phyloP scores from a whole-genome alignment of 2,888 invertebrate genomes.

The Tuberolachnus salignus region DNA sequence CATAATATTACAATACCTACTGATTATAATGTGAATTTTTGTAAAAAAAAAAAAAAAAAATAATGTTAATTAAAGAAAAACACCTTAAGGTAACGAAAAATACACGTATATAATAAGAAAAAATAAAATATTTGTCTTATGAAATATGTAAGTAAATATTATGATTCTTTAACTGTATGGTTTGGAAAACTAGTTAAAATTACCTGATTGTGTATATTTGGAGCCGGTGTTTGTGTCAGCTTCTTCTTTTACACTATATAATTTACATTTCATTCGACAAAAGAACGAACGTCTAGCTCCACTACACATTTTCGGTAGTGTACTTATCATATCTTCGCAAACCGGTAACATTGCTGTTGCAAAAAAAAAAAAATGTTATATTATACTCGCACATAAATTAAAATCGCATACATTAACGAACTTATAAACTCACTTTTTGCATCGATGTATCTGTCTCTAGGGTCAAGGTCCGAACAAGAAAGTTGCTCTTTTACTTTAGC shows the following conservation, averaged over 20 bases:
- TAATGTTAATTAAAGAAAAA: too few species aligned
- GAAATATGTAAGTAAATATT: not conserved
- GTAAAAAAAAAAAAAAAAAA: too few species aligned
- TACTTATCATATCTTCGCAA: constrained; percentile 81
- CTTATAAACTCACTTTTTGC: constrained; percentile 80
- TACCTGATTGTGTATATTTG: constrained; percentile 47
- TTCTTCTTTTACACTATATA: constrained; percentile 74
- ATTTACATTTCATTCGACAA: constrained; percentile 88
- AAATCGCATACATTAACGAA: not conserved
- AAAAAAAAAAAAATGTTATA: constrained; percentile 15
- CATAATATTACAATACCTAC: too few species aligned
- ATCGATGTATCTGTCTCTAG: constrained; percentile 87
- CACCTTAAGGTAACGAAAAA: too few species aligned
- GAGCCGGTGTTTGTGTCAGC: constrained; percentile 67
- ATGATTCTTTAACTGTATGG: not conserved
- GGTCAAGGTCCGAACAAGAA: constrained; percentile 85
- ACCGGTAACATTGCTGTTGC: constrained; percentile 93
- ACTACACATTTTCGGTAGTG: constrained; percentile 78
- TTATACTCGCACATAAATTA: too few species aligned
- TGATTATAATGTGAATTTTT: too few species aligned
- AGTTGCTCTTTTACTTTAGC: constrained; percentile 94
- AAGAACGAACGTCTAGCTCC: constrained; percentile 91
- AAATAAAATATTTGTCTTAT: too few species aligned
- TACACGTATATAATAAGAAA: too few species aligned
- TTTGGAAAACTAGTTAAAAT: not conserved